These are phyloP conservation scores for Microcebus murinus DNA, from an alignment of 2,113 vertebrate species.

Conservation along the genomic window DNA sequence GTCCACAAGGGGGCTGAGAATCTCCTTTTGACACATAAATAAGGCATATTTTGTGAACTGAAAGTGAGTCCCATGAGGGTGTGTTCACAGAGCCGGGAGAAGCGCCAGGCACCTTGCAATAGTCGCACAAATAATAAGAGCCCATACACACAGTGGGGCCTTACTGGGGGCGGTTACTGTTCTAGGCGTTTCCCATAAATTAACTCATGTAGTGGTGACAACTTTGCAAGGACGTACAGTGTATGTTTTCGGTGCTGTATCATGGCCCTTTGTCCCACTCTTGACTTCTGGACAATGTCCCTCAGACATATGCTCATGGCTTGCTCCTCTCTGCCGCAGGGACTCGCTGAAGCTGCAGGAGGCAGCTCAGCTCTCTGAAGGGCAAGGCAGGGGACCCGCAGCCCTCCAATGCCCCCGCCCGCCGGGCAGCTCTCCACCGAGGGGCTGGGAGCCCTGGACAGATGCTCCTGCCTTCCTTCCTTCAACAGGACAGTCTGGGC, in stretches of 20 bases:
- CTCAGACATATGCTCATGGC: background rate
- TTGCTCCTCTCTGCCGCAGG: background rate
- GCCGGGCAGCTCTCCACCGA: background rate
- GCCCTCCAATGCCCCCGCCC: no score
- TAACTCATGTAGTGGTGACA: background rate
- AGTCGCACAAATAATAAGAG: background rate
- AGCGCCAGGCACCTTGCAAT: background rate
- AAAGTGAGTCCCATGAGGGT: background rate
- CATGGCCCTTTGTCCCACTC: background rate
- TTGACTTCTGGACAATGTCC: background rate
- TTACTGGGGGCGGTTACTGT: background rate
- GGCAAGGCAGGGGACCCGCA: background rate
- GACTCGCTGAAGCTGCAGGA: background rate
- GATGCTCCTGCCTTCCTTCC: background rate
- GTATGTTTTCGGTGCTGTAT: background rate
- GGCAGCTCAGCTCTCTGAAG: background rate
- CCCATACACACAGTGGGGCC: background rate
- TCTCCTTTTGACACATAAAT: background rate
- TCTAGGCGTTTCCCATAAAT: background rate
- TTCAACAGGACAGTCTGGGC: background rate
- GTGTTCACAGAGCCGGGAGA: background rate
- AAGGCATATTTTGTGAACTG: background rate
- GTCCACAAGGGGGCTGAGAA: background rate
- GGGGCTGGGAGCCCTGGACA: background rate
- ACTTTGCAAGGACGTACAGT: background rate